Evolutionary conservation across 2,797 vertebrate genomes (phyloP).

Genomic region (Linurgus olivaceus): DNA sequence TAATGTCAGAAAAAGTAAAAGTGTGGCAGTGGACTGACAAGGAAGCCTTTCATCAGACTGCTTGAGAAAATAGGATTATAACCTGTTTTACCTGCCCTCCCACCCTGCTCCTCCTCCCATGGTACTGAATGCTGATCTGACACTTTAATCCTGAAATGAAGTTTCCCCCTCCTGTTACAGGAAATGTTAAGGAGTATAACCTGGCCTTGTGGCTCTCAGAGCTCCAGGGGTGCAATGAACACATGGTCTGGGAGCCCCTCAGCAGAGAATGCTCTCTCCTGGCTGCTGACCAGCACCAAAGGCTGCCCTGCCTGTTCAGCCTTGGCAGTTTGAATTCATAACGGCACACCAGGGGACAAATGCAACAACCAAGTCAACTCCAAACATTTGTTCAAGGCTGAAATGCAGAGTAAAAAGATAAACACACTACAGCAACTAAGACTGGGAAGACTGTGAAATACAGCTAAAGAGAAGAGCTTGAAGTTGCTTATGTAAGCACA

Average conservation of each 20-base stretch:
- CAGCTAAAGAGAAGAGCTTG: neutral
- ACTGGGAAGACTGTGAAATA: neutral
- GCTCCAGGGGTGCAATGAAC: fast-evolving
- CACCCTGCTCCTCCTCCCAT: neutral
- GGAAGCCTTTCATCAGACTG: neutral
- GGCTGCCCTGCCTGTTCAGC: neutral
- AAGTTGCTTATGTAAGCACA: neutral
- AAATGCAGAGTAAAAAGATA: neutral
- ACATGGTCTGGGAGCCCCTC: neutral
- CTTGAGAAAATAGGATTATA: neutral
- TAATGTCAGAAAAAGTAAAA: neutral
- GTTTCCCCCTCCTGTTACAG: neutral
- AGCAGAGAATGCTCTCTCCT: neutral
- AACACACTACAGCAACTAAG: neutral
- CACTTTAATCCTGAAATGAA: neutral
- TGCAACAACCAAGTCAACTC: neutral
- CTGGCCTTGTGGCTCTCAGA: neutral
- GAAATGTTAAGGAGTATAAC: fast-evolving
- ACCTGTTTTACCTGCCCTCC: neutral
- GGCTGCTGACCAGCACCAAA: neutral
- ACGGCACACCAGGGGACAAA: neutral
- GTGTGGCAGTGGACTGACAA: neutral
- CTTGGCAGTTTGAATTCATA: fast-evolving
- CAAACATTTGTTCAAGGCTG: neutral
- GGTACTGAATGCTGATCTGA: neutral